Percentiles rank a stretch among this genome's conserved stretches.
phyloP scores from a whole-genome alignment of 2,797 vertebrate genomes.

The Peromyscus melanophrys region DNA sequence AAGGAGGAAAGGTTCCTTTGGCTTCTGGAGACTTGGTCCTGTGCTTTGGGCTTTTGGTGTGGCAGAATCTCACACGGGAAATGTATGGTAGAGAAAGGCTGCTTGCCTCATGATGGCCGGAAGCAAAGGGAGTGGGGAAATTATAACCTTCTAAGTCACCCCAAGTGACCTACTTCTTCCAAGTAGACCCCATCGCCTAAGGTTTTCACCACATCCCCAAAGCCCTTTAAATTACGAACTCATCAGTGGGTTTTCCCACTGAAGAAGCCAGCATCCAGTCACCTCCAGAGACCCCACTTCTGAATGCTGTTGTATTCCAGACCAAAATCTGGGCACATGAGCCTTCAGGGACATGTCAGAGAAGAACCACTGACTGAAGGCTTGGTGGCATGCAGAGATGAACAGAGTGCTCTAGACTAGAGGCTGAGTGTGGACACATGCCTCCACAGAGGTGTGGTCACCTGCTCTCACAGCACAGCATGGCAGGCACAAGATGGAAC shows the following conservation, averaged over 20 bases:
- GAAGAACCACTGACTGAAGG: too few relatives aligned
- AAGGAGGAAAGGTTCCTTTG: neutral
- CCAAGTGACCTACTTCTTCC: neutral
- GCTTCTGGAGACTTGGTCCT: neutral
- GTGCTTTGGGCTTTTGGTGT: neutral
- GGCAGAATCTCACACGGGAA: neutral
- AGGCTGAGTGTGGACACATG: neutral
- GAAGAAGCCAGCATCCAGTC: neutral
- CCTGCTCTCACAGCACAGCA: neutral
- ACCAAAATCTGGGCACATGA: neutral
- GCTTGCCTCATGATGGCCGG: neutral
- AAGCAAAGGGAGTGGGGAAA: neutral
- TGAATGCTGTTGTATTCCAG: neutral
- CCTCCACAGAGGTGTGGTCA: neutral
- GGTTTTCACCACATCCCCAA: neutral
- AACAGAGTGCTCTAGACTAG: neutral
- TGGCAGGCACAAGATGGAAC: neutral
- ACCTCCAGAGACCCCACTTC: neutral
- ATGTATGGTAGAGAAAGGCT: neutral
- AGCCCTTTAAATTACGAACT: neutral
- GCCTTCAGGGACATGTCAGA: neutral
- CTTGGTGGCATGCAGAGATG: rapidly evolving
- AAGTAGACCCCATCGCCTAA: neutral
- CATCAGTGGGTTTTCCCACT: neutral
- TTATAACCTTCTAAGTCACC: neutral